Evolutionary conservation across 2,113 vertebrate species (phyloP).

Genomic region (Sterna hirundo): DNA sequence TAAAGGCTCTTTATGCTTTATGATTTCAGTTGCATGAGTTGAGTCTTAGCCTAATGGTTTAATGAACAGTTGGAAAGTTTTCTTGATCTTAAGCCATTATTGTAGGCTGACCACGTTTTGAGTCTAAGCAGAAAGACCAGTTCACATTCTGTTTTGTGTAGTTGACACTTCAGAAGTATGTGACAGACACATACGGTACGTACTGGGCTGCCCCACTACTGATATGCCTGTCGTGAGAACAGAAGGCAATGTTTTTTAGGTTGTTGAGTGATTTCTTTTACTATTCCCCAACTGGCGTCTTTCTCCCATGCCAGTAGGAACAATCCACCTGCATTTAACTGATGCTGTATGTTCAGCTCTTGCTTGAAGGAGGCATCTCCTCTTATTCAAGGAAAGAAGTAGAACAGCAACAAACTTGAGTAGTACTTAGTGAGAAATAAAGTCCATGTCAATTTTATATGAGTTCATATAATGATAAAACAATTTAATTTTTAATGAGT

Average conservation of each 20-base stretch:
- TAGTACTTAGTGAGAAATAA: slow-evolving; percentile 2
- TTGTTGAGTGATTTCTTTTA: not conserved
- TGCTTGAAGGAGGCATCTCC: not conserved
- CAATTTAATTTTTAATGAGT: slow-evolving; percentile 28
- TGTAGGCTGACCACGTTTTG: not conserved
- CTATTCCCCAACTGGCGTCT: not conserved
- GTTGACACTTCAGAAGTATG: not conserved
- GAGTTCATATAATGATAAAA: not conserved
- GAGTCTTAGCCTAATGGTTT: slow-evolving; percentile 35
- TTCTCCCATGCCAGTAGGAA: not conserved
- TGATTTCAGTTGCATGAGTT: slow-evolving; percentile 21
- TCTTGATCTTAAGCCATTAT: slow-evolving; percentile 34
- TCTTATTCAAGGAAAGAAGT: not conserved
- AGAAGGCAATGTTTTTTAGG: not conserved
- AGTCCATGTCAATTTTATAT: slow-evolving; percentile 4
- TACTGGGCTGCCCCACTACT: not conserved
- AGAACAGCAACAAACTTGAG: not conserved
- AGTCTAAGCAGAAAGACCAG: slow-evolving; percentile 21
- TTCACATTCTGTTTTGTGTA: slow-evolving; percentile 6
- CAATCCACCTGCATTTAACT: not conserved
- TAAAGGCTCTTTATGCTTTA: slow-evolving; percentile 35
- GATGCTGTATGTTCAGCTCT: not conserved
- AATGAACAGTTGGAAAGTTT: slow-evolving; percentile 45
- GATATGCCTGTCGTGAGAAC: not conserved
- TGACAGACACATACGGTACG: not conserved